Evolutionary conservation across 2,888 invertebrate genomes (phyloP).

Genomic region (Dione juno): DNA sequence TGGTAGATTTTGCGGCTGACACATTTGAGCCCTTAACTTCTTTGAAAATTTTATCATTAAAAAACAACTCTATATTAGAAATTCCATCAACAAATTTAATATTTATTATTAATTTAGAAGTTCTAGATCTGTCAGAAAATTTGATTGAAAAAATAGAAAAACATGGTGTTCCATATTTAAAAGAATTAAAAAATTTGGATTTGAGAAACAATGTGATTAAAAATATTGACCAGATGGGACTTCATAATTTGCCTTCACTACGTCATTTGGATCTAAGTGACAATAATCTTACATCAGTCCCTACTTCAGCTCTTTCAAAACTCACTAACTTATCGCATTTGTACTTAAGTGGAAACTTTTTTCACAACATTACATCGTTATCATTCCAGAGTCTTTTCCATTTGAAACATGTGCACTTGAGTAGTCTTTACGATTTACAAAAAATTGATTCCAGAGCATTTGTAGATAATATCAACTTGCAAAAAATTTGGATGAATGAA

Average conservation of each 20-base stretch:
- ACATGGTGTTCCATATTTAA: slow-evolving; percentile 88
- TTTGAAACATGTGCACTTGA: slow-evolving; percentile 88
- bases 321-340: slow-evolving; percentile 89
- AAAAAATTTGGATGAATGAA: slow-evolving; percentile 90
- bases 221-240: slow-evolving; percentile 87
- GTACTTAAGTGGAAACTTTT: slow-evolving; percentile 90
- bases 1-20: slow-evolving; percentile 88
- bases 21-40: slow-evolving; percentile 88
- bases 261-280: slow-evolving; percentile 90
- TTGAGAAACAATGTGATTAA: slow-evolving; percentile 90
- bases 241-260: slow-evolving; percentile 89
- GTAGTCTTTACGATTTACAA: slow-evolving; percentile 86
- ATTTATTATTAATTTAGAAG: slow-evolving; percentile 86
- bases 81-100: slow-evolving; percentile 88
- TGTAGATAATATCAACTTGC: slow-evolving; percentile 92
- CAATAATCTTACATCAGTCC: slow-evolving; percentile 91
- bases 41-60: slow-evolving; percentile 88
- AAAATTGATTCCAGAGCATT: slow-evolving; percentile 91
- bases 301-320: slow-evolving; percentile 89
- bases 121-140: slow-evolving; percentile 91
- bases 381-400: slow-evolving; percentile 94
- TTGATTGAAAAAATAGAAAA: slow-evolving; percentile 88
- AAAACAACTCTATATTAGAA: slow-evolving; percentile 91
- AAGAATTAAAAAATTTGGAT: slow-evolving; percentile 87
- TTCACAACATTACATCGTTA: slow-evolving; percentile 87